Conservation (phyloP, 2,797 vertebrate species). For the Xenops minutus region DNA sequence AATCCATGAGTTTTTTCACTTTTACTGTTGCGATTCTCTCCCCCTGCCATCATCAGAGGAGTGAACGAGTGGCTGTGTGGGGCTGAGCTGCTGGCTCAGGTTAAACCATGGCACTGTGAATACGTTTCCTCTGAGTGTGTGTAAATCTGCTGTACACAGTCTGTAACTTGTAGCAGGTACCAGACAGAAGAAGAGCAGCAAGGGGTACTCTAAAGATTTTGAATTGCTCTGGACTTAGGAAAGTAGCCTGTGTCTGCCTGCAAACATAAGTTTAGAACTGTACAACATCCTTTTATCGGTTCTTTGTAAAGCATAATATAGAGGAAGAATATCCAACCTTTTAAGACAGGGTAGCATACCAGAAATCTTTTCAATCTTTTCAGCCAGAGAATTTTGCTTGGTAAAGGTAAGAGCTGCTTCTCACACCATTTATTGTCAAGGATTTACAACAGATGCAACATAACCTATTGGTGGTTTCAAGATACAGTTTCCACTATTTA, state of each 20-base stretch:
- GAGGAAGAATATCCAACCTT: background rate
- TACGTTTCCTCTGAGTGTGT: background rate
- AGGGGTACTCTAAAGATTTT: background rate
- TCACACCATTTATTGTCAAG: background rate
- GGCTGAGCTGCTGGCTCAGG: background rate
- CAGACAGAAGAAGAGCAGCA: background rate
- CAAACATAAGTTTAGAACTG: background rate
- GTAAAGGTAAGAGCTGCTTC: background rate
- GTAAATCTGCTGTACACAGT: background rate
- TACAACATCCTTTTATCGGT: background rate
- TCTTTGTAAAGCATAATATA: background rate
- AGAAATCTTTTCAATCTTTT: background rate
- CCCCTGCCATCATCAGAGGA: background rate
- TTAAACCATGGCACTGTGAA: background rate
- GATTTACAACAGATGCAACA: background rate
- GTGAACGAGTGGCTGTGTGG: accelerated
- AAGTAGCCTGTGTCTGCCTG: background rate
- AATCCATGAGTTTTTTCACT: accelerated
- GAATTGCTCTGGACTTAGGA: background rate
- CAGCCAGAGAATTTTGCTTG: background rate
- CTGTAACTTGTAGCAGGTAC: background rate
- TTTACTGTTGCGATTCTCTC: background rate
- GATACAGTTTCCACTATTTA: background rate
- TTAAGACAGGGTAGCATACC: background rate
- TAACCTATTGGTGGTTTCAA: background rate